Evolutionary conservation across 1,140 invertebrate species (phyloP), one percentile per base, ranked within the genome.

Genomic region (Chrysopa pallens): DNA sequence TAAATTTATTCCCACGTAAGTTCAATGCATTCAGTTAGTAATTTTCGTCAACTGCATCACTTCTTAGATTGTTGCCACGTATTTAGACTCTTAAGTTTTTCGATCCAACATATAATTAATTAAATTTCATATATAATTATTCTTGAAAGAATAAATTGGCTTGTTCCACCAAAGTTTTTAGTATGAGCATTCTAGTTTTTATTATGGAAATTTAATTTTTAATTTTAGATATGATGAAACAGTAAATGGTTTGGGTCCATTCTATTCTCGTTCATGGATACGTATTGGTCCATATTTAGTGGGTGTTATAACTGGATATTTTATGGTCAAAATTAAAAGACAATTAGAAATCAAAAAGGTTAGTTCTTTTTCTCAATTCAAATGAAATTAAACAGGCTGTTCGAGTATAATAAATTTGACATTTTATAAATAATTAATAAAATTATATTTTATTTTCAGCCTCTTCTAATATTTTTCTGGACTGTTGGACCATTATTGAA

Each of bases 281-380:
- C 58, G 69, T 54, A 61, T 69, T 40, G 59, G 62, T 38, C 67
- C 69, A 6, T 68, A 69, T 46, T 45, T 70, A 17, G 47, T 70
- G 29, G 69, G 68, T 48, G 56, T 68, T 13, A 50, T 56, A 29
- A 62, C 64, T 6, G 64, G 56, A 17, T 64, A 63, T 27, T 52
- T 68, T 40, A 28, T 64, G 29, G 42, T 54, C 40, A 60, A 49
- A 46, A 39, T 63, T 9, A 58, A 67, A 14, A 53, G 56, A 29
- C 56, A 58, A 50, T 47, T 67, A 29, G 23, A 31, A 7, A 42
- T 67, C 0, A 51, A 50, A 50, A 62, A 51, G 48, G 66, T 68
- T 5, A 23, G 17, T 23, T 23, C 2, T 23, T 5, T 23, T 23
- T 38, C 6, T 39, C 38, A 39, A 39, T 42, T 35, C n/a, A 36